Percentiles rank a stretch among this genome's conserved stretches.
Conservation (phyloP, 1,140 invertebrate species). For the Chironomus striatipennis region DNA sequence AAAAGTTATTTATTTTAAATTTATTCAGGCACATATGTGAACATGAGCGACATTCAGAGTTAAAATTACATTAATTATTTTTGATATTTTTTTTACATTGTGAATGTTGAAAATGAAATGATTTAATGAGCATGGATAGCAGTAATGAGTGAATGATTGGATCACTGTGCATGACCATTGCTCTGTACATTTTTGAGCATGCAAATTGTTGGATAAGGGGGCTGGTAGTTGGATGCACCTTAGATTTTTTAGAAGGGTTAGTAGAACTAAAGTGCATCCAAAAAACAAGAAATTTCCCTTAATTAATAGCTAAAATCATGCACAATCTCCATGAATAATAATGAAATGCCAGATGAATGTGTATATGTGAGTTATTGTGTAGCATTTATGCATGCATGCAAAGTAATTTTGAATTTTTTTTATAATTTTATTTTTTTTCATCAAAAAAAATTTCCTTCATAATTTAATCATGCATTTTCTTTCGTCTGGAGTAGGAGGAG, state of each 20-base stretch:
- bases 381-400: not conserved
- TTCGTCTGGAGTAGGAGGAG: not conserved
- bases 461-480: constrained; percentile 5
- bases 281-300: no score
- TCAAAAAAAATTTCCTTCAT: not conserved
- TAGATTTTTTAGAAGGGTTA: not conserved
- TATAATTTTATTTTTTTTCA: not conserved
- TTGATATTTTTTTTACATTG: no score
- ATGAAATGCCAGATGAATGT: no score
- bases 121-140: not conserved
- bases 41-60: no score
- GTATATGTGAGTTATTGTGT: no score
- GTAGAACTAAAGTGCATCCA: no score
- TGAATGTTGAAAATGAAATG: not conserved
- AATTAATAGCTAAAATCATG: no score
- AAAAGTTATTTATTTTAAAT: no score
- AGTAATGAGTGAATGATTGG: not conserved
- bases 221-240: no score
- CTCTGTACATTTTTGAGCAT: not conserved
- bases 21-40: no score
- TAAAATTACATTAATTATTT: no score
- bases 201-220: not conserved
- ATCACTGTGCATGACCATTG: not conserved
- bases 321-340: no score
- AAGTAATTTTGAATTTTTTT: not conserved